Evolutionary conservation across 2,888 invertebrate species (phyloP).

Genomic region (Fabriciana adippe): DNA sequence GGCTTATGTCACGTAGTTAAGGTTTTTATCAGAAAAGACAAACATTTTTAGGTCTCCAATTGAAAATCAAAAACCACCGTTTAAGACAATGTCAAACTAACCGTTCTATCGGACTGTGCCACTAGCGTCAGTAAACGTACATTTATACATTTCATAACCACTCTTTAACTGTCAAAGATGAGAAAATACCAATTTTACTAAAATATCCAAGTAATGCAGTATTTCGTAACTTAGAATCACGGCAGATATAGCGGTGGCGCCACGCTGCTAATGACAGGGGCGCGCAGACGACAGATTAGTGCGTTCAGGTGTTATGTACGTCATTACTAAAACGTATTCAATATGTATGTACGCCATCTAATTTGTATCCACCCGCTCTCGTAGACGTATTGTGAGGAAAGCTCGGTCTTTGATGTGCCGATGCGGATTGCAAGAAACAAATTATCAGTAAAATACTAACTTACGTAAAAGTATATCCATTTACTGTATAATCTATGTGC

Average conservation of each 20-base stretch:
- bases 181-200: conserved; percentile 3
- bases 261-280: conserved; percentile 58
- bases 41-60: too few relatives aligned
- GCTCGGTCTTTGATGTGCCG: conserved; percentile 16
- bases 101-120: too few relatives aligned
- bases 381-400: conserved; percentile 8
- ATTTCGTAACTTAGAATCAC: conserved; percentile 24
- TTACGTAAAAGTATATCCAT: too few relatives aligned
- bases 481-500: too few relatives aligned
- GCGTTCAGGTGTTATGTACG: conserved; percentile 15
- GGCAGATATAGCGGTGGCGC: conserved; percentile 50
- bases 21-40: too few relatives aligned
- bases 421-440: background rate
- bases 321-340: conserved; percentile 20
- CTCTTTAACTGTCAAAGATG: conserved; percentile 6
- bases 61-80: too few relatives aligned
- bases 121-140: too few relatives aligned
- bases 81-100: too few relatives aligned
- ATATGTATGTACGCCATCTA: conserved; percentile 7
- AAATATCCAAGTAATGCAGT: conserved; percentile 19
- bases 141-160: background rate
- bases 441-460: too few relatives aligned
- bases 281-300: conserved; percentile 28
- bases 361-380: conserved; percentile 3
- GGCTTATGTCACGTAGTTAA: too few relatives aligned